A percentile compares a stretch with the other conserved stretches of the same genome.
These are phyloP conservation scores for Isichthys henryi DNA, from an alignment of 2,113 vertebrate species.

Conservation along the genomic window DNA sequence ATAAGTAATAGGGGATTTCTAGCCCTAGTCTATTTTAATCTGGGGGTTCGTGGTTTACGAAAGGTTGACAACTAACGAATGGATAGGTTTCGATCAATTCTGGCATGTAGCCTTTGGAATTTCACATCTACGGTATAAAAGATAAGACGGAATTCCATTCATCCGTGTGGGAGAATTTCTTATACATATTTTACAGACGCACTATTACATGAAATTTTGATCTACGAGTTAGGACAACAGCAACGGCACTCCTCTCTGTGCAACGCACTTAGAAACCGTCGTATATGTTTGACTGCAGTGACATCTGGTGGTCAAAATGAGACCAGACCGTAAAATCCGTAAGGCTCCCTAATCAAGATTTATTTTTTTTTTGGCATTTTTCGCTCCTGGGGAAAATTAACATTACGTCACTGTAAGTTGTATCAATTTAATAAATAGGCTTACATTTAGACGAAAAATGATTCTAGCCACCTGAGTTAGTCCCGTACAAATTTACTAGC, in stretches of 20 bases:
- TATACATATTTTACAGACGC: not conserved
- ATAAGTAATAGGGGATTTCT: not conserved
- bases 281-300: not conserved
- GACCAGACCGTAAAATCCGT: not conserved
- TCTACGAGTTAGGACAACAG: not conserved
- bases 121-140: not conserved
- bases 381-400: not conserved
- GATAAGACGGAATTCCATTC: not conserved
- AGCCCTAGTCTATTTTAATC: not conserved
- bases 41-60: not conserved
- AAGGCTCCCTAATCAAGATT: not conserved
- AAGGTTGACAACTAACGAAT: not conserved
- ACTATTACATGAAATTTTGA: not conserved
- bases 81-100: not conserved
- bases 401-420: not conserved
- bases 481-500: not conserved
- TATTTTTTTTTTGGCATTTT: not conserved
- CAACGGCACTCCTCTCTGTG: not conserved
- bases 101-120: not conserved
- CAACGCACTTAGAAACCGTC: not conserved
- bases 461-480: not conserved
- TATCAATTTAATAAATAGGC: not conserved
- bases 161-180: not conserved
- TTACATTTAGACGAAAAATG: not conserved
- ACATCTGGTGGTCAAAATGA: not conserved